Percentiles rank a stretch among this genome's conserved stretches.
Evolutionary conservation across 1,140 invertebrate species (phyloP).

Genomic region (Drosophila kanapiae): DNA sequence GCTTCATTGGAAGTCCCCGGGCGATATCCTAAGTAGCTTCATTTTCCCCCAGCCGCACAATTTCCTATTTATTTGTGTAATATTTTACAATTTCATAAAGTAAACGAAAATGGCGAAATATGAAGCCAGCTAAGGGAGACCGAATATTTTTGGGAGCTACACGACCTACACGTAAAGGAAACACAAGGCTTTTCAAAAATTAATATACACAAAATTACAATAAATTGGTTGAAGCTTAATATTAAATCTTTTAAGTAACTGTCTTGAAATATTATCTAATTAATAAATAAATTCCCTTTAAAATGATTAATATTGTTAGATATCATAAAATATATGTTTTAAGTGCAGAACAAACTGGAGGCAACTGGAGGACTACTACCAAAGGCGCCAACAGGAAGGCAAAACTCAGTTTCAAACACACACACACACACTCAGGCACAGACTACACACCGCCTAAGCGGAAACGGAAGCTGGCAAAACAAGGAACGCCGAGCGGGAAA

Average conservation of each 20-base stretch:
- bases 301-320: too few species aligned
- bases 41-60: conserved; percentile 17
- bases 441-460: conserved; percentile 35
- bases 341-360: conserved; percentile 17
- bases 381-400: conserved; percentile 70
- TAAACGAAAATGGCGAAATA: conserved; percentile 70
- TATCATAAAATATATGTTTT: neutral
- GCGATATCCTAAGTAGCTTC: conserved; percentile 68
- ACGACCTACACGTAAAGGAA: neutral
- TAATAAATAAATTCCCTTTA: neutral
- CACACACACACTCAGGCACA: conserved; percentile 27
- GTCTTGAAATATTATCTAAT: neutral
- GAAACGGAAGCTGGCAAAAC: conserved; percentile 74
- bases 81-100: conserved; percentile 83
- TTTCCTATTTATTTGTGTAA: conserved; percentile 78
- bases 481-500: conserved; percentile 44
- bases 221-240: too few species aligned
- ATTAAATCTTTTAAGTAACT: neutral
- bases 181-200: too few species aligned
- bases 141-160: neutral
- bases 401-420: conserved; percentile 40
- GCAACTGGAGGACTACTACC: conserved; percentile 46
- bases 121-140: conserved; percentile 30
- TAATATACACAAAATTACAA: neutral
- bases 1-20: conserved; percentile 25